Base-by-base conservation (phyloP, 2,113 vertebrate species). In the Hippopotamus amphibius region DNA sequence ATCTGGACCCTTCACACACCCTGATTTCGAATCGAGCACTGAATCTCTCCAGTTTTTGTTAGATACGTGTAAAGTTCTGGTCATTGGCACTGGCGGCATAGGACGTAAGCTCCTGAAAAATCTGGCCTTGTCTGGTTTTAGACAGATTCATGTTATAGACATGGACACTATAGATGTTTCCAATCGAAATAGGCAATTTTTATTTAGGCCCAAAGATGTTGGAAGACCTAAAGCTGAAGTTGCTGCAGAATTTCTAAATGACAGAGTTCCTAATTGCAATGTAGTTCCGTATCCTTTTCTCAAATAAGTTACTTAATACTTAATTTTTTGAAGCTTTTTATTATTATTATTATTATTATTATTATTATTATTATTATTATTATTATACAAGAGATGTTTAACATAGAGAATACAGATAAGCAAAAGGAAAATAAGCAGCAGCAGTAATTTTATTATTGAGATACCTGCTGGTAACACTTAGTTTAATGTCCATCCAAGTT, bases 91-190 rank as follows among this genome's bases (percentile, higher is more conserved):
- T 97, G 99, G 99, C 95, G 99, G 99, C 97, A 99, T 99, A 98
- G 99, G 99, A 98, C 99, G 99, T 96, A 99, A 99, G 98, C 99
- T 99, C 93, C 99, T 99, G 87, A 99, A 99, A 99, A 99, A 99
- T 98, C 98, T 99, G 99, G 99, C 99, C 2, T 97, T 99, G 94
- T 99, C 99, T 71, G 99, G 99, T 83, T 99, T 99, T 98, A 99
- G 99, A 68, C 99, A 99, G 91, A 99, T 99, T 98, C 99, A 99
- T 96, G 99, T 99, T n/a, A 99, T 99, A 97, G 99, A 99, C 97
- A 99, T 99, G 99, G 99, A 99, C 95, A 99, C 99, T 65, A 99
- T 99, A 97, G 99, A 99, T 95, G 98, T 99, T 93, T 99, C 99
- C 88, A 99, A 99, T 97, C 99, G 99, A 84, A 99, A 99, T 97